A percentile compares a stretch with the other conserved stretches of the same genome.
phyloP scores from a whole-genome alignment of 2,113 vertebrate species.

The Brachyhypopomus gauderio region DNA sequence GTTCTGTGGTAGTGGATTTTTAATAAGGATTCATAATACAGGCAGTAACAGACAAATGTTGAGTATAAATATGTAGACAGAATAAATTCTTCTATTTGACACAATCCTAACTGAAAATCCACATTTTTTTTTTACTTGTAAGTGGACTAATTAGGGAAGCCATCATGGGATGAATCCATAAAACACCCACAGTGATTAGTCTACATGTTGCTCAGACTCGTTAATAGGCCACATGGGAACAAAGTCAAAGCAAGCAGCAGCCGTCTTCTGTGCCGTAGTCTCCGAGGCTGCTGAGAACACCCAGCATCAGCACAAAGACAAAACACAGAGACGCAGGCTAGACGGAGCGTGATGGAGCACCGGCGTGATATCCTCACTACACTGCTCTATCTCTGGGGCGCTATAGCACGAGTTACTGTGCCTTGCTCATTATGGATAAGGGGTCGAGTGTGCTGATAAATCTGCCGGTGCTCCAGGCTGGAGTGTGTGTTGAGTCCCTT shows the following conservation, averaged over 20 bases:
- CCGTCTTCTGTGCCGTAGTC: not conserved
- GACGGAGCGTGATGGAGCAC: conserved; percentile 55
- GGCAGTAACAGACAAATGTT: not conserved
- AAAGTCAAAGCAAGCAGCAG: not conserved
- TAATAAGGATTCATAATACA: not conserved
- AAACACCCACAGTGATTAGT: conserved; percentile 2
- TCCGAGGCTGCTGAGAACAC: conserved; percentile 12
- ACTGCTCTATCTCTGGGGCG: conserved; percentile 53
- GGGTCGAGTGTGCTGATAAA: conserved; percentile 12
- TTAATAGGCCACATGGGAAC: conserved; percentile 20
- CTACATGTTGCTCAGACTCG: conserved; percentile 1
- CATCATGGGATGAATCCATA: not conserved
- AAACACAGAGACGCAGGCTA: conserved; percentile 74
- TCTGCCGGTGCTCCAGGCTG: conserved; percentile 3
- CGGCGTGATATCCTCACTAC: conserved; percentile 61
- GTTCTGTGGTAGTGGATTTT: not conserved
- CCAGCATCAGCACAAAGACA: conserved; percentile 65
- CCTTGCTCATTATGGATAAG: conserved; percentile 18
- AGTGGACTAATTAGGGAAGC: not conserved
- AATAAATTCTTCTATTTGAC: not conserved
- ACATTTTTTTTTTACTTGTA: not conserved
- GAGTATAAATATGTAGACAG: not conserved
- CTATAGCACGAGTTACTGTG: not conserved
- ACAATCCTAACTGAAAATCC: not conserved
- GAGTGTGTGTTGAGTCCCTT: not conserved